Percentiles rank a stretch among this genome's conserved stretches.
Evolutionary conservation across 2,888 invertebrate species (phyloP).

Genomic region (Orgyia antiqua): DNA sequence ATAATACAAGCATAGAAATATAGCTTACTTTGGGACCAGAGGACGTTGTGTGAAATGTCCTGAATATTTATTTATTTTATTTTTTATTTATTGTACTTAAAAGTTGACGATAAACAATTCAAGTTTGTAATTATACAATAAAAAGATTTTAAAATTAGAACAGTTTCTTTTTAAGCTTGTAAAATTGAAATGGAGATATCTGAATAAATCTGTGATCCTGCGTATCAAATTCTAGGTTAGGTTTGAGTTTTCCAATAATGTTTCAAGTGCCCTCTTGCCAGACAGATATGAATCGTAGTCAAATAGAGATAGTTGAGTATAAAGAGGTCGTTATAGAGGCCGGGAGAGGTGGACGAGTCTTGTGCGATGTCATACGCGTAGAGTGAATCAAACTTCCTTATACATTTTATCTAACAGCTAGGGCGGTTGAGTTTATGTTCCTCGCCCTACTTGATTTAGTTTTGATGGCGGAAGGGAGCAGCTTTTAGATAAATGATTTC

Average conservation of each 20-base stretch:
- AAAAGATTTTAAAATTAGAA: too few relatives aligned
- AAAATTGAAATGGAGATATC: too few relatives aligned
- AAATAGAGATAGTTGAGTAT: slow-evolving; percentile 65
- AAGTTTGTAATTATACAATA: too few relatives aligned
- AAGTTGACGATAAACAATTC: too few relatives aligned
- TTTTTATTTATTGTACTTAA: too few relatives aligned
- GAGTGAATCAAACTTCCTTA: slow-evolving; percentile 72
- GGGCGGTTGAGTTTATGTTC: slow-evolving; percentile 72
- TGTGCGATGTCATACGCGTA: slow-evolving; percentile 56
- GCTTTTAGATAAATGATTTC: slow-evolving; percentile 73
- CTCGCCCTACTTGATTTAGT: slow-evolving; percentile 73
- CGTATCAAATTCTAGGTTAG: too few relatives aligned
- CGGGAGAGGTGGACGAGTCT: slow-evolving; percentile 29
- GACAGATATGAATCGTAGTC: slow-evolving; percentile 67
- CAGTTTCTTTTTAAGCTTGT: too few relatives aligned
- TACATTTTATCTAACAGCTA: slow-evolving; percentile 73
- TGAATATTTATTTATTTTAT: too few relatives aligned
- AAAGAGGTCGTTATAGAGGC: slow-evolving; percentile 64
- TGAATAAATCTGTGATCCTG: too few relatives aligned
- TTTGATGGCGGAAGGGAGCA: slow-evolving; percentile 72
- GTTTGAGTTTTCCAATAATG: slow-evolving; percentile 63
- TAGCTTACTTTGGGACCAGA: too few relatives aligned
- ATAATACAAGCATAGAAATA: too few relatives aligned
- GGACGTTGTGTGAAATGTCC: too few relatives aligned
- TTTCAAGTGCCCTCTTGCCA: slow-evolving; percentile 52